Conservation (phyloP, 2,113 vertebrate genomes). For the Martes martes region DNA sequence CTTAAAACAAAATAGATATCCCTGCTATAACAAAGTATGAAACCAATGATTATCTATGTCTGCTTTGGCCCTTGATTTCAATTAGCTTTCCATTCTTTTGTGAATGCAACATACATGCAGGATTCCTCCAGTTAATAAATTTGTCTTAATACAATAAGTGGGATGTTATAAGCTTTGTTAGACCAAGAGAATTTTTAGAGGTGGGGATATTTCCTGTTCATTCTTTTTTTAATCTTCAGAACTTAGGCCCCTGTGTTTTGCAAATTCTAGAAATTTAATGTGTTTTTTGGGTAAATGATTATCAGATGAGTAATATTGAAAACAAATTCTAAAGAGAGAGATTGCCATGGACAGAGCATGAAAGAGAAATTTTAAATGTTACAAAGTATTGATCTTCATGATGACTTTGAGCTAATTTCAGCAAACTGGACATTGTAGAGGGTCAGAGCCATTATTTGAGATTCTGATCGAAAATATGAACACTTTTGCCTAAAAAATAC, state of each 20-base stretch:
- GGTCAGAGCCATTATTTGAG: neutral
- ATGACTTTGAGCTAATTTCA: neutral
- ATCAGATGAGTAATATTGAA: neutral
- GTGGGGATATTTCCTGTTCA: neutral
- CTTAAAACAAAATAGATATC: neutral
- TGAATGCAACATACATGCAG: neutral
- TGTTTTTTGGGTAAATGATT: neutral
- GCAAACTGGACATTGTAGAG: neutral
- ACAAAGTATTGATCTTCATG: neutral
- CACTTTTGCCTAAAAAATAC: neutral
- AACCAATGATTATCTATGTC: neutral
- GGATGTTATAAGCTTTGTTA: neutral
- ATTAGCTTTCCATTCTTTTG: neutral
- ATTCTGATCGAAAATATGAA: neutral
- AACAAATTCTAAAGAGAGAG: neutral
- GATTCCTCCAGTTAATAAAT: neutral
- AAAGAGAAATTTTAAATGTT: neutral
- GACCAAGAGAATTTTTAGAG: neutral
- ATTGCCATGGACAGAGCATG: neutral
- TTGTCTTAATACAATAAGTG: neutral
- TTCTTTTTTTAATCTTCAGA: neutral
- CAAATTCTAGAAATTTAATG: neutral
- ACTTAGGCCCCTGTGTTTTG: neutral
- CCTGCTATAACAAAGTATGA: neutral
- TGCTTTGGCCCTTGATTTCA: neutral